Percentiles rank a stretch among this genome's conserved stretches.
Conservation (phyloP, 64 coral and sea anemone species). For the Anthopleura sola region DNA sequence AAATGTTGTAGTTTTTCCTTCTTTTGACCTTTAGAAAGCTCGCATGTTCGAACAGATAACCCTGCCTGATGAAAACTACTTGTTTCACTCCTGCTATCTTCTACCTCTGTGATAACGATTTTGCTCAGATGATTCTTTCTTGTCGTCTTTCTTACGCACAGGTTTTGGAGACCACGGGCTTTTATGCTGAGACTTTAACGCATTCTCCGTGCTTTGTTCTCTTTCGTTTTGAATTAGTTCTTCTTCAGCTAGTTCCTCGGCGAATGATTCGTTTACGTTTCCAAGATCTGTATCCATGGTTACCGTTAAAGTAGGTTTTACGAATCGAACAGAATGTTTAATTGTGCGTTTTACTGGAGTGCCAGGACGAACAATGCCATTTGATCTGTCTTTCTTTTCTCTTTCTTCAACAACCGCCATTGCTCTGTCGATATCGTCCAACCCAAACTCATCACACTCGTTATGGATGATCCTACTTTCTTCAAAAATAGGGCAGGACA, state of each 20-base stretch:
- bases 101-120: constrained; percentile 19
- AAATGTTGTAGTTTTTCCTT: no score
- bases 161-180: neutral
- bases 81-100: neutral
- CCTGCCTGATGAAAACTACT: neutral
- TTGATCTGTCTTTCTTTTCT: constrained; percentile 12
- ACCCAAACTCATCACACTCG: constrained; percentile 52
- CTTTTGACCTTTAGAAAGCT: no score
- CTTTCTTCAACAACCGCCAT: constrained; percentile 42
- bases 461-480: constrained; percentile 22
- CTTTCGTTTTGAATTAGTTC: neutral
- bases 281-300: constrained; percentile 46
- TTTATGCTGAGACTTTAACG: neutral
- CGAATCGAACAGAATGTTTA: constrained; percentile 72
- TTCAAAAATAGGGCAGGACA: constrained; percentile 11
- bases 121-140: neutral
- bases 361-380: constrained; percentile 42
- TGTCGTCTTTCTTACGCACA: neutral
- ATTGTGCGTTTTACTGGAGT: constrained; percentile 63
- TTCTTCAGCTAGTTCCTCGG: constrained; percentile 48
- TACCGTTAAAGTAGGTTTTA: constrained; percentile 83
- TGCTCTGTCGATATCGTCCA: constrained; percentile 65
- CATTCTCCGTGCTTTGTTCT: neutral
- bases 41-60: no score
- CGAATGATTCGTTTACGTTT: constrained; percentile 38